Percentiles rank a stretch among this genome's conserved stretches.
Conservation (phyloP, 2,888 invertebrate genomes). For the Stratiomys singularior region DNA sequence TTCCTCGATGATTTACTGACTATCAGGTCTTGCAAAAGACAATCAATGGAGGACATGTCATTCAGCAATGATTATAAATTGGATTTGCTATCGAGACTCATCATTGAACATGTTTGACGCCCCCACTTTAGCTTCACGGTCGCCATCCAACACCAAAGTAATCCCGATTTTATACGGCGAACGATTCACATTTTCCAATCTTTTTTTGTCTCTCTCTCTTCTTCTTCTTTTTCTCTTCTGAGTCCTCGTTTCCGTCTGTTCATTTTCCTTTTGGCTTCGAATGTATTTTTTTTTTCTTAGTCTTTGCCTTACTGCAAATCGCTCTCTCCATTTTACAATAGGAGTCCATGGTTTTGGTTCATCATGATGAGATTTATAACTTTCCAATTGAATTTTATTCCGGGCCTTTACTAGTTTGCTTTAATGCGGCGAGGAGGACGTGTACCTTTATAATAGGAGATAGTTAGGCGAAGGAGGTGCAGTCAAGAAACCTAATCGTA, state of each 20-base stretch:
- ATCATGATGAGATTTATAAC: constrained; percentile 42
- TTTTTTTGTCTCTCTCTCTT: neutral
- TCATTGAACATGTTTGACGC: constrained; percentile 12
- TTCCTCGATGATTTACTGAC: neutral
- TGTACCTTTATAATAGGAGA: neutral
- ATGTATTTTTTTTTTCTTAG: neutral
- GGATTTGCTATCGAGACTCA: constrained; percentile 42
- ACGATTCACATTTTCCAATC: constrained; percentile 11
- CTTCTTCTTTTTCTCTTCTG: neutral
- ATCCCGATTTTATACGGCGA: constrained; percentile 39
- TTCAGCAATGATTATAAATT: constrained; percentile 42
- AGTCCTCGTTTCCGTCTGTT: neutral
- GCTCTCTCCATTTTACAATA: constrained; percentile 10
- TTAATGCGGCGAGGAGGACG: neutral
- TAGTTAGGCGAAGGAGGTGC: neutral
- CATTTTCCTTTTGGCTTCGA: neutral
- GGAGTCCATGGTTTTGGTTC: constrained; percentile 7
- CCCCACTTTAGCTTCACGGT: neutral
- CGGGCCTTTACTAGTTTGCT: neutral
- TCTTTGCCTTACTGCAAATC: neutral
- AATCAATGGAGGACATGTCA: neutral
- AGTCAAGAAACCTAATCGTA: constrained; percentile 2
- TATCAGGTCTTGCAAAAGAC: neutral
- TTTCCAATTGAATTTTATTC: constrained; percentile 36
- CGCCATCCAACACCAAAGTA: constrained; percentile 21